A percentile compares a stretch with the other conserved stretches of the same genome.
Evolutionary conservation across 2,888 invertebrate species (phyloP).

Genomic region (Stenodema calcarata): DNA sequence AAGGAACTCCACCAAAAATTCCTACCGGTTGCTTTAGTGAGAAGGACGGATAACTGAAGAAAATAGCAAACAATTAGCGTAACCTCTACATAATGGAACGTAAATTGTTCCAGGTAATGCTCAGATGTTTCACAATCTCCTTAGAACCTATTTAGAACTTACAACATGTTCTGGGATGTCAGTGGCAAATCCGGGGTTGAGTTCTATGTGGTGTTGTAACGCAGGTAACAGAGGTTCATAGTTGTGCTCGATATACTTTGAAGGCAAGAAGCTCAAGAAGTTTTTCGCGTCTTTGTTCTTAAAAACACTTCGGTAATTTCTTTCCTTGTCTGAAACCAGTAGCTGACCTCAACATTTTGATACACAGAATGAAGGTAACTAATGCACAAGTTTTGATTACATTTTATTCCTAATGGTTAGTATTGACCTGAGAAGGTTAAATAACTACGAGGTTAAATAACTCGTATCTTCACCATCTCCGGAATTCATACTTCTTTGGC

Average conservation of each 20-base stretch:
- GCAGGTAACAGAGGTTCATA: neutral
- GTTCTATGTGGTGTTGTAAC: neutral
- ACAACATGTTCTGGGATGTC: conserved; percentile 26
- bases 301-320: conserved; percentile 26
- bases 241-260: conserved; percentile 29
- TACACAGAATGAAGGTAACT: no score
- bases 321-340: neutral
- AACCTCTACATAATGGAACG: no score
- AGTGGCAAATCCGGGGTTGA: neutral
- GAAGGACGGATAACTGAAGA: conserved; percentile 23
- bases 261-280: conserved; percentile 40
- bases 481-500: no score
- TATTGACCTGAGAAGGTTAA: no score
- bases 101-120: no score
- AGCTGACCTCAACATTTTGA: no score
- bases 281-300: conserved; percentile 44
- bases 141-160: neutral
- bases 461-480: no score
- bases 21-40: neutral
- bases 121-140: no score
- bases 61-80: no score
- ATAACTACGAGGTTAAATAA: no score
- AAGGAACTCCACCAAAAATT: neutral
- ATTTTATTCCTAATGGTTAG: no score
- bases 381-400: no score